Percentiles rank a stretch among this genome's conserved stretches.
Evolutionary conservation across 2,797 vertebrate species (phyloP).

Genomic region (Gastrophryne carolinensis): DNA sequence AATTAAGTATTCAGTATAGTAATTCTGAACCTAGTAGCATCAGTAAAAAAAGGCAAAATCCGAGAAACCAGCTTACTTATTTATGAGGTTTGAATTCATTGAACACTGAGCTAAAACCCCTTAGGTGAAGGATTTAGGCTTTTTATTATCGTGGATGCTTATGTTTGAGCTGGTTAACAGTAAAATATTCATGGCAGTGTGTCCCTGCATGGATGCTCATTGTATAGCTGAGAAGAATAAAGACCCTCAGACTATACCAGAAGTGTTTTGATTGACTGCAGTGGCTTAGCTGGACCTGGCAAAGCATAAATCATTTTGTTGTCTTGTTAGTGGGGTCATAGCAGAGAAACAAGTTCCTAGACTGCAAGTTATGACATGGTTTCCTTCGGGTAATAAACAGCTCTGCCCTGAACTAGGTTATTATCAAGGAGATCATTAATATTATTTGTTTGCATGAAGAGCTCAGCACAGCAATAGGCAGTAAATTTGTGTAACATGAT

Average conservation of each 20-base stretch:
- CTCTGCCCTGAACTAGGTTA: no score
- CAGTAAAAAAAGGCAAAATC: background rate
- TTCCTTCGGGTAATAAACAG: no score
- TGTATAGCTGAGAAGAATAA: background rate
- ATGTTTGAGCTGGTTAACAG: conserved; percentile 2
- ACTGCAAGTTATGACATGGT: no score
- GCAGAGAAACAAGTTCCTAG: background rate
- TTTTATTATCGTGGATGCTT: conserved; percentile 4
- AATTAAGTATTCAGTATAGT: background rate
- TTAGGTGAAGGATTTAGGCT: conserved; percentile 1
- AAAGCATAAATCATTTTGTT: background rate
- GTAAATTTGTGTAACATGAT: no score
- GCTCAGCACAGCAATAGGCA: no score
- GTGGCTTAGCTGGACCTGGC: background rate
- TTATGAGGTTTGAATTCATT: conserved; percentile 1
- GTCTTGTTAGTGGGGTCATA: background rate
- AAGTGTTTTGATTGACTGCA: background rate
- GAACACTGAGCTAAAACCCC: conserved; percentile 10
- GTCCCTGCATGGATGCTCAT: background rate
- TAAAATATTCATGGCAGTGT: conserved; percentile 17
- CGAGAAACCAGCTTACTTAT: background rate
- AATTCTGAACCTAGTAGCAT: background rate
- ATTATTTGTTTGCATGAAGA: no score
- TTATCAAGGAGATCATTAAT: no score
- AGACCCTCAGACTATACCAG: background rate